A percentile compares a stretch with the other conserved stretches of the same genome.
Evolutionary conservation across 1,140 invertebrate genomes (phyloP).

Genomic region (Pentalonia nigronervosa): DNA sequence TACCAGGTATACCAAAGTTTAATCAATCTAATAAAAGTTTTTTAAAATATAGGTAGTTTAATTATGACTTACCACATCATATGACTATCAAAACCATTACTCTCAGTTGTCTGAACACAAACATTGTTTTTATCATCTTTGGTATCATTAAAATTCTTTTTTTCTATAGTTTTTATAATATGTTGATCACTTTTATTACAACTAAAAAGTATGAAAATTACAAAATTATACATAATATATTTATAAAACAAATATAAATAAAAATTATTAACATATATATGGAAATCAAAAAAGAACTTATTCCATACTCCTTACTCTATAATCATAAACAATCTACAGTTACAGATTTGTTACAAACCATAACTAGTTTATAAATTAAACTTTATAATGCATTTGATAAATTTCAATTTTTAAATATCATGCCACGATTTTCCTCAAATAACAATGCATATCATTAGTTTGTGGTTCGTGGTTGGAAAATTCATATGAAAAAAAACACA

Average conservation of each 20-base stretch:
- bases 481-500: background rate
- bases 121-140: background rate
- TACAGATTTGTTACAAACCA: background rate
- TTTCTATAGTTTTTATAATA: background rate
- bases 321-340: background rate
- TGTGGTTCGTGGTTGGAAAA: background rate
- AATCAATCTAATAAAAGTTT: background rate
- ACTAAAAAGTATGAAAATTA: constrained; percentile 5
- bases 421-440: background rate
- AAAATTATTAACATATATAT: background rate
- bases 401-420: background rate
- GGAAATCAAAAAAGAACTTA: background rate
- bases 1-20: background rate
- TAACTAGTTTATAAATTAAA: background rate
- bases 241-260: background rate
- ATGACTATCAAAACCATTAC: background rate
- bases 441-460: background rate
- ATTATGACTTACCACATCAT: background rate
- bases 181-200: background rate
- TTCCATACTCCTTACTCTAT: background rate
- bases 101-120: background rate
- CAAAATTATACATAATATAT: background rate
- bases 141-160: background rate
- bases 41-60: background rate
- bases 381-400: background rate